phyloP scores from a whole-genome alignment of 2,888 invertebrate species.

The Lamellibrachia satsuma region DNA sequence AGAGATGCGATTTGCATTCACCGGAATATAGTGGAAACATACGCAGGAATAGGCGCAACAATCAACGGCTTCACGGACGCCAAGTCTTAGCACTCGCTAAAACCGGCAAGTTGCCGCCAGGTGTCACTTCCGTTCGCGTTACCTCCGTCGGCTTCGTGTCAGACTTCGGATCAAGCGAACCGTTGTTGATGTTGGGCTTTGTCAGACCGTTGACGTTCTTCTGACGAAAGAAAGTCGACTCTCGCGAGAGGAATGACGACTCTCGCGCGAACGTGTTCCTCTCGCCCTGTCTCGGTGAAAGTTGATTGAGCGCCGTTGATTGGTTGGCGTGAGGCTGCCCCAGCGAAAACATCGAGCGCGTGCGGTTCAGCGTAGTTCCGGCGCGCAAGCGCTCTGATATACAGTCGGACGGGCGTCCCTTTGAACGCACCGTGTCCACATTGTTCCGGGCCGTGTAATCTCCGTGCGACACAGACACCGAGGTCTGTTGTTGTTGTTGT shows the following conservation, averaged over 20 bases:
- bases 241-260: neutral
- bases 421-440: neutral
- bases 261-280: constrained; percentile 13
- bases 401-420: neutral
- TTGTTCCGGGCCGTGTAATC: neutral
- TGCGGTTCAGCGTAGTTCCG: constrained; percentile 4
- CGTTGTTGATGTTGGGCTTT: neutral
- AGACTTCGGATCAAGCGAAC: neutral
- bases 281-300: neutral
- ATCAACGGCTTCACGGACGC: neutral
- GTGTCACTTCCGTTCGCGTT: neutral
- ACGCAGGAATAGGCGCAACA: neutral
- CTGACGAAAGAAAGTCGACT: constrained; percentile 6
- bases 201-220: neutral
- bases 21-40: neutral
- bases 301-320: neutral
- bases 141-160: neutral
- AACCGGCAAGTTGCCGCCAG: neutral
- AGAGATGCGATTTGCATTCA: neutral
- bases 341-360: neutral
- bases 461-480: neutral
- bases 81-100: neutral
- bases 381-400: constrained; percentile 13
- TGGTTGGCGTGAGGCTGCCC: neutral
- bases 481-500: too few relatives aligned